phyloP scores from a whole-genome alignment of 2,888 invertebrate genomes.

The Napeogenes sylphis region DNA sequence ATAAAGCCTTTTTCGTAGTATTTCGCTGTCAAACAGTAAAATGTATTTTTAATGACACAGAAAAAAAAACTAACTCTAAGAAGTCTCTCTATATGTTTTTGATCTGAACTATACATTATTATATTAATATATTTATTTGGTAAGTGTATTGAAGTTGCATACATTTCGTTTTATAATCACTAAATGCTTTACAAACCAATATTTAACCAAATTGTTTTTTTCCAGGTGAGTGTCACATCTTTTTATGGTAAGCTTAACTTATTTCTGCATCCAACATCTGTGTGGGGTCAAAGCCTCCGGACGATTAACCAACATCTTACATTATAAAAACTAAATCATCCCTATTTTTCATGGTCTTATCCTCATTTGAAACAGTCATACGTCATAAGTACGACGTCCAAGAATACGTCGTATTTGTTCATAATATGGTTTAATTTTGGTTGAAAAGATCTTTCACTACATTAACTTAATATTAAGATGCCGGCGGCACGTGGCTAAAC shows the following conservation, averaged over 20 bases:
- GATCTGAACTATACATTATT: no score
- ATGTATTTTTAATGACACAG: no score
- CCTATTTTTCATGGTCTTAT: not conserved
- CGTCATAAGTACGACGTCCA: not conserved
- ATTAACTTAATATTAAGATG: constrained; percentile 35
- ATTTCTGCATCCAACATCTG: constrained; percentile 25
- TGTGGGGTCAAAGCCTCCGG: constrained; percentile 16
- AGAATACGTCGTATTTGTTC: not conserved
- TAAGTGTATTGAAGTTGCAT: no score
- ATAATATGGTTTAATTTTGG: constrained; percentile 9
- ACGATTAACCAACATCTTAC: not conserved
- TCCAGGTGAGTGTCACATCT: constrained; percentile 29
- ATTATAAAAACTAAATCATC: not conserved
- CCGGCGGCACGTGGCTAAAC: constrained; percentile 53
- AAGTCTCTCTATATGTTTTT: no score
- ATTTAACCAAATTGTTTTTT: constrained; percentile 22
- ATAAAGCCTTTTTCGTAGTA: no score
- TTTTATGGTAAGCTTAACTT: constrained; percentile 20
- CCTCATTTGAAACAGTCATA: not conserved
- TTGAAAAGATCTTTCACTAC: not conserved
- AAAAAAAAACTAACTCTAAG: no score
- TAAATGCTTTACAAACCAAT: no score
- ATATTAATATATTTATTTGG: no score
- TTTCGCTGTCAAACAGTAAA: no score
- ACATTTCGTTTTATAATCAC: no score